Evolutionary conservation across 2,797 vertebrate species (phyloP), one percentile per base, ranked within the genome.

Genomic region (Mallotus villosus): DNA sequence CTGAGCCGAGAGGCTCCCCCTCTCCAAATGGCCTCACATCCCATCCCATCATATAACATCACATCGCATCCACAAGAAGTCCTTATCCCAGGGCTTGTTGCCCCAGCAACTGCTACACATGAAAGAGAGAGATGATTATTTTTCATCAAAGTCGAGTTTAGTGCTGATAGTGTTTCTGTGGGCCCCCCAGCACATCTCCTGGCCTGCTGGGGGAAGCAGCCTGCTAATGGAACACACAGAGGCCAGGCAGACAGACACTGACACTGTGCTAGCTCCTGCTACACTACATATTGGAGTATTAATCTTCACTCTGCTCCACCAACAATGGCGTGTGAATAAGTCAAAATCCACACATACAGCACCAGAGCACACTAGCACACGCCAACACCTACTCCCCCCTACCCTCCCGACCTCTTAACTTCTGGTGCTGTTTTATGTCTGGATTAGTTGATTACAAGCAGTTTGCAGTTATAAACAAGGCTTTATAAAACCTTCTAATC

Each of bases 111-210:
- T 57, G 62, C 59, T 41, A 25, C 61, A 64, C 67, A 74, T 69
- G 34, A 74, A 69, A 73, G 67, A 69, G 61, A 69, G 60, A 17
- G 32, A 32, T 63, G 29, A 74, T 74, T 69, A 68, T 68, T 64
- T 55, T 61, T 68, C 66, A 74, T 69, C 66, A 63, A 68, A 74
- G 49, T 68, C 27, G 68, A 66, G 61, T 58, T 53, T 74, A 37
- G 67, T 55, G 51, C 51, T 17, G 51, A 46, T 46, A 41, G 67
- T 69, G 29, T 22, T 69, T 74, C 55, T 25, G 11, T 46, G n/a
- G 29, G 51, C 49, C 67, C 67, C 61, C 49, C 60, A 63, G 70
- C 49, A 34, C 51, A 55, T 17, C 51, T n/a, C 17, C 17, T 6
- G 16, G 17, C 51, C 51, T 17, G 51, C 51, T 19, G 51, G 51